These are phyloP conservation scores for Plectrocnemia conspersa DNA, from an alignment of 1,140 invertebrate genomes.

Conservation along the genomic window DNA sequence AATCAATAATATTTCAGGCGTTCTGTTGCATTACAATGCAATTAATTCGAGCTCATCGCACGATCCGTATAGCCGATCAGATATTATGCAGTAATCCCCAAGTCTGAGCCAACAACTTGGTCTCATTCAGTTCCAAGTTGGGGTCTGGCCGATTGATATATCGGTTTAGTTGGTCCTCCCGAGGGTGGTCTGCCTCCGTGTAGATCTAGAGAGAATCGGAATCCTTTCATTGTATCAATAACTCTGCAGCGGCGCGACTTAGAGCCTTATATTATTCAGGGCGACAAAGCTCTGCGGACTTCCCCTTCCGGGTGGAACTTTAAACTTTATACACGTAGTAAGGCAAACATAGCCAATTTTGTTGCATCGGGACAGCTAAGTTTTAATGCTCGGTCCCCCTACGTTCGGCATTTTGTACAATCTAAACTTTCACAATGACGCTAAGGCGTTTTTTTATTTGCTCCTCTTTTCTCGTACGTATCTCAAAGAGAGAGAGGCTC, in stretches of 20 bases:
- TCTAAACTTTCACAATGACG: background rate
- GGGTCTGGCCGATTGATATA: slow-evolving; percentile 1
- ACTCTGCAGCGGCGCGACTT: background rate
- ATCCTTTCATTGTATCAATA: slow-evolving; percentile 10
- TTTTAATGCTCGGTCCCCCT: background rate
- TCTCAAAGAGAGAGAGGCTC: background rate
- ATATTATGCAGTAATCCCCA: background rate
- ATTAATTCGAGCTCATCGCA: slow-evolving; percentile 2
- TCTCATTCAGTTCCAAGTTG: background rate
- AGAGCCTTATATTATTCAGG: background rate
- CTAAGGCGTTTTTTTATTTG: background rate
- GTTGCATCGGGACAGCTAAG: background rate
- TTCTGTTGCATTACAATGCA: background rate
- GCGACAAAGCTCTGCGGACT: background rate
- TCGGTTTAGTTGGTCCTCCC: background rate
- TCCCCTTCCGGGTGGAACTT: background rate
- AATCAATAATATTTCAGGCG: no score
- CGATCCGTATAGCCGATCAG: background rate
- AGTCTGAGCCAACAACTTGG: slow-evolving; percentile 3
- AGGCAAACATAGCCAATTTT: background rate
- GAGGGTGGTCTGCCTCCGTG: background rate
- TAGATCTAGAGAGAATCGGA: background rate
- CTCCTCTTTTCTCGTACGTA: background rate
- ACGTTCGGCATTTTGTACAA: background rate
- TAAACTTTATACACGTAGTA: background rate